Percentiles rank a stretch among this genome's conserved stretches.
phyloP scores from a whole-genome alignment of 2,888 invertebrate species.

The Crioceris asparagi region DNA sequence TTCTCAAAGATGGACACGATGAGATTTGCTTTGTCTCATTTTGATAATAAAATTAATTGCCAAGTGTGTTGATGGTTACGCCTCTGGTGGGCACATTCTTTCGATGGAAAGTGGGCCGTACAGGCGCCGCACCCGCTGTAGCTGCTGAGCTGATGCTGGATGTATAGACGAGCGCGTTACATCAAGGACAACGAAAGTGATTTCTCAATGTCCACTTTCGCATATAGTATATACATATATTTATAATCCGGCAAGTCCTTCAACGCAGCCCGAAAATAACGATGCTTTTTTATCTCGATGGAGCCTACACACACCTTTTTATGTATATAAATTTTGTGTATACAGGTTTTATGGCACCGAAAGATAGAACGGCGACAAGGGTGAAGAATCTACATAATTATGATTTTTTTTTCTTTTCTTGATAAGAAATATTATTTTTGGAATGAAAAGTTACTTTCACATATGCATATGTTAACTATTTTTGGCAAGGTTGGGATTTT shows the following conservation, averaged over 20 bases:
- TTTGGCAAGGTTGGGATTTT: no score
- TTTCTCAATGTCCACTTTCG: conserved; percentile 32
- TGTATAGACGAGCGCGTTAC: conserved; percentile 22
- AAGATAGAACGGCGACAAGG: no score
- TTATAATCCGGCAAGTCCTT: conserved; percentile 28
- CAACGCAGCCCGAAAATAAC: conserved; percentile 6
- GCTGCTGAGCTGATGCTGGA: conserved; percentile 5
- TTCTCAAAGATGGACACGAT: no score
- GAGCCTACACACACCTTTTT: neutral
- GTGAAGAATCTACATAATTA: no score
- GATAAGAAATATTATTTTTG: no score
- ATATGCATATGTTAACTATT: no score
- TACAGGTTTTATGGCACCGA: conserved; percentile 4
- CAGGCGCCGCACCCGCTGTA: conserved; percentile 8
- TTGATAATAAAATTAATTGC: no score
- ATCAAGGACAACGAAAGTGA: conserved; percentile 35
- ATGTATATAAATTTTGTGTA: conserved; percentile 1
- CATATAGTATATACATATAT: no score
- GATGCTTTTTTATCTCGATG: no score
- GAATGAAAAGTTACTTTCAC: no score
- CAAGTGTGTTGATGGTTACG: conserved; percentile 7
- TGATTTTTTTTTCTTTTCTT: no score
- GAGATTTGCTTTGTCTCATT: no score
- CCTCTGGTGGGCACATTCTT: conserved; percentile 12
- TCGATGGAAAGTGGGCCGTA: conserved; percentile 17